Conservation (phyloP, 2,888 invertebrate species). For the Sceliomorpha sp. region DNA sequence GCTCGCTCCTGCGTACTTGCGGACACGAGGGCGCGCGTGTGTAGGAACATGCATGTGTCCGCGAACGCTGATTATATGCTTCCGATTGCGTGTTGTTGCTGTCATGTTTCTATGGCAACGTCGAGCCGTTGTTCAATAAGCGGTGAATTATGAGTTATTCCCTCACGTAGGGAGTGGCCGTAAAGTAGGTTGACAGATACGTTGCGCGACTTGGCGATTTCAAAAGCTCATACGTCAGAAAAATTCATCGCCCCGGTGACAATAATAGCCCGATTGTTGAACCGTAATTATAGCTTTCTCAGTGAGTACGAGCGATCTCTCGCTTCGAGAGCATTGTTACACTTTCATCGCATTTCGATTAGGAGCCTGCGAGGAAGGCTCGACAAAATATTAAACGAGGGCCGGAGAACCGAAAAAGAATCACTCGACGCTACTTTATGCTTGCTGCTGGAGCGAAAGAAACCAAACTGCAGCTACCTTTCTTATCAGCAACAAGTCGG, state of each 20-base stretch:
- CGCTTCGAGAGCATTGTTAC: too few species aligned
- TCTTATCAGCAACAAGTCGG: constrained; percentile 47
- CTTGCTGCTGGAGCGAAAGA: constrained; percentile 2
- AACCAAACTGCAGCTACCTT: constrained; percentile 5
- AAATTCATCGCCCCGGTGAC: background rate
- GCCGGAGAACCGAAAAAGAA: too few species aligned
- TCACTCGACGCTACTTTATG: constrained; percentile 4
- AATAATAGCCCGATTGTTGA: constrained; percentile 19
- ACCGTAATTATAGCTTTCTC: background rate
- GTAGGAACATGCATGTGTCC: background rate
- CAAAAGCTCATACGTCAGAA: constrained; percentile 21
- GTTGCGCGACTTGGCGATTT: constrained; percentile 35
- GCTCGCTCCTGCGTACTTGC: too few species aligned
- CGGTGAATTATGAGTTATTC: constrained; percentile 70
- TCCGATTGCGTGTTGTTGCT: constrained; percentile 68
- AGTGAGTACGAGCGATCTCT: too few species aligned
- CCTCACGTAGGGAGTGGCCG: constrained; percentile 39
- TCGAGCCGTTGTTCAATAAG: constrained; percentile 70
- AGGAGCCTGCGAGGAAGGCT: too few species aligned
- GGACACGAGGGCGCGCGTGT: too few species aligned
- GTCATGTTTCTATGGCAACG: constrained; percentile 73
- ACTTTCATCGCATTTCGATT: too few species aligned
- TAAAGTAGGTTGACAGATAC: constrained; percentile 54
- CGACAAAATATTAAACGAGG: too few species aligned
- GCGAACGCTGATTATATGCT: constrained; percentile 46